Evolutionary conservation across 2,888 invertebrate species (phyloP).

Genomic region (Esperia sulphurella): DNA sequence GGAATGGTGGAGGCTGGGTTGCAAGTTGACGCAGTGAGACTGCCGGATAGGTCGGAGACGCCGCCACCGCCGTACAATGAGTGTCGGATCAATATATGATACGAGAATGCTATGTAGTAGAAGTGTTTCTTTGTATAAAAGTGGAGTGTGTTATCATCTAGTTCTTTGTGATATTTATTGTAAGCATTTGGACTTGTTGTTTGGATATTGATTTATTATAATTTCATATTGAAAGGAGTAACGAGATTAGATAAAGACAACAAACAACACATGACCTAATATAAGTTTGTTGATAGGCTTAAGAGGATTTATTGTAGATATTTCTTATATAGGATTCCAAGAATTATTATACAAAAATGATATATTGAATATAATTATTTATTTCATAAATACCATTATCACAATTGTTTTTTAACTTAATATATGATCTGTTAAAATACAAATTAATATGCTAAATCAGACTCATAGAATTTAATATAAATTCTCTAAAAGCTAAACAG

Average conservation of each 20-base stretch:
- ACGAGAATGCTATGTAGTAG: not conserved
- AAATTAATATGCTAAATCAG: constrained; percentile 63
- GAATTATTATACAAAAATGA: not conserved
- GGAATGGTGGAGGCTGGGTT: constrained; percentile 36
- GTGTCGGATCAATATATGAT: constrained; percentile 40
- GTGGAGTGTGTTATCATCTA: not conserved
- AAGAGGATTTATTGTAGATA: not conserved
- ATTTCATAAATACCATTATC: constrained; percentile 63
- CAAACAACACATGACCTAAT: not conserved
- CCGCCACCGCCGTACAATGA: constrained; percentile 72
- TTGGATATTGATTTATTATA: not conserved
- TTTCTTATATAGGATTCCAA: too few species aligned
- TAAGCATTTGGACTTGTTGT: constrained; percentile 1
- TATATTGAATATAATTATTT: constrained; percentile 10
- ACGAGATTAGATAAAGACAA: not conserved
- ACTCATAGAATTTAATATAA: constrained; percentile 74
- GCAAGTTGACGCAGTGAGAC: constrained; percentile 49
- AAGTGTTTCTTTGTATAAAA: not conserved
- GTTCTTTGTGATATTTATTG: constrained; percentile 4
- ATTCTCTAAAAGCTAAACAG: constrained; percentile 37
- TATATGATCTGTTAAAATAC: constrained; percentile 60
- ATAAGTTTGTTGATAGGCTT: not conserved
- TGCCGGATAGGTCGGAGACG: constrained; percentile 56
- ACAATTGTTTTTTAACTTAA: constrained; percentile 53
- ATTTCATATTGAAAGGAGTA: not conserved